Conservation (phyloP, 2,113 vertebrate genomes). For the Microcebus jonahi region DNA sequence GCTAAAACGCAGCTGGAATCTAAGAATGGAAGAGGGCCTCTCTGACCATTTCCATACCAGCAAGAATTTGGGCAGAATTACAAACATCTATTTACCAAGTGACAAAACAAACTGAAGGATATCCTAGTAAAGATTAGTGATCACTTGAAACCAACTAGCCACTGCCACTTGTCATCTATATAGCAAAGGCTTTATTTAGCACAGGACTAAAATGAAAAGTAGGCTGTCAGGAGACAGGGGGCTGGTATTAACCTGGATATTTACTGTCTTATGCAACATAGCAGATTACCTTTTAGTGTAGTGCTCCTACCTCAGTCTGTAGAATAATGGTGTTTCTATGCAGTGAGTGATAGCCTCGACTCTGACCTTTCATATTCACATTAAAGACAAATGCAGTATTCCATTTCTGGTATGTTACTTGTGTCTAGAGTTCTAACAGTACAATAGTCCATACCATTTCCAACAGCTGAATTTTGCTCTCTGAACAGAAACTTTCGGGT, state of each 20-base stretch:
- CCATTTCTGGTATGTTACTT: constrained; percentile 59
- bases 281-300: constrained; percentile 83
- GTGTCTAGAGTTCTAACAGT: constrained; percentile 66
- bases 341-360: constrained; percentile 80
- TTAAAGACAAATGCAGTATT: constrained; percentile 41
- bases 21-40: background rate
- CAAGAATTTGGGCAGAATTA: constrained; percentile 59
- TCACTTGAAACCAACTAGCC: constrained; percentile 36
- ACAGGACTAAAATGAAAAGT: background rate
- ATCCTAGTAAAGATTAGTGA: constrained; percentile 35
- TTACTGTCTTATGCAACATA: constrained; percentile 86
- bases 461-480: constrained; percentile 19
- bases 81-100: constrained; percentile 48
- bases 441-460: background rate
- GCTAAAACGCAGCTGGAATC: background rate
- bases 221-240: constrained; percentile 36
- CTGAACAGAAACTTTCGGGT: constrained; percentile 35
- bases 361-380: constrained; percentile 56
- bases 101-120: constrained; percentile 51
- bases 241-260: constrained; percentile 59
- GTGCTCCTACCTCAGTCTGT: constrained; percentile 89
- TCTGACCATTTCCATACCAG: constrained; percentile 67
- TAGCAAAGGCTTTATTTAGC: constrained; percentile 41
- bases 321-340: constrained; percentile 84
- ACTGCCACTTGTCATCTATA: constrained; percentile 39